Percentiles rank a stretch among this genome's conserved stretches.
These are phyloP conservation scores for Venustoraphidia nigricollis DNA, from an alignment of 2,888 invertebrate genomes.

Conservation along the genomic window DNA sequence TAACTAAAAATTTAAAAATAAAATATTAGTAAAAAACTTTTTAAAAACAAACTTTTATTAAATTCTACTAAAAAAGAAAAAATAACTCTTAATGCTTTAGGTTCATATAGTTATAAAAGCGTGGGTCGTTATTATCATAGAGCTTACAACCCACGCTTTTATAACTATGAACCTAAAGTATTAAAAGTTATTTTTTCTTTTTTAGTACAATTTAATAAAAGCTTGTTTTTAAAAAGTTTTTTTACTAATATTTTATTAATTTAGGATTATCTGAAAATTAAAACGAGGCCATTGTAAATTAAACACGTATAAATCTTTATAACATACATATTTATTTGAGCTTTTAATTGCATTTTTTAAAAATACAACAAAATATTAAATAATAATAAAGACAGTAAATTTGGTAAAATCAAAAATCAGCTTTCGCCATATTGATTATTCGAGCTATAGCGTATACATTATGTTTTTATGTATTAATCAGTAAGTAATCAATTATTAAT, in stretches of 20 bases:
- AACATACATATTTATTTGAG: slow-evolving; percentile 78
- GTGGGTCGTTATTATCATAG: no score
- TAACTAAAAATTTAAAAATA: no score
- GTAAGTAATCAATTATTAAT: slow-evolving; percentile 31
- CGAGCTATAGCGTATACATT: slow-evolving; percentile 60
- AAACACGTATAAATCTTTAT: slow-evolving; percentile 42
- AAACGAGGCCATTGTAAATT: slow-evolving; percentile 23
- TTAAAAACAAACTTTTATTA: no score
- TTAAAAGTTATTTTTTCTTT: no score
- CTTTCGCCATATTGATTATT: slow-evolving; percentile 42
- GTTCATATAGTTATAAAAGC: no score
- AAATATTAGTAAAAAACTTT: no score
- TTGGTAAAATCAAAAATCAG: slow-evolving; percentile 63
- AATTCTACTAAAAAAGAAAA: no score
- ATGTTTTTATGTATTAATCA: slow-evolving; percentile 49
- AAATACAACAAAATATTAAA: slow-evolving; percentile 76
- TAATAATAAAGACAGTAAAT: slow-evolving; percentile 46
- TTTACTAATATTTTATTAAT: background rate
- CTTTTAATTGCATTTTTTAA: slow-evolving; percentile 64
- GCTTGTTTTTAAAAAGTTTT: no score
- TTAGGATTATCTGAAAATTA: slow-evolving; percentile 1
- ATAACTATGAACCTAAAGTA: no score
- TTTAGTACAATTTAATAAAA: no score
- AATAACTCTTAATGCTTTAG: no score
- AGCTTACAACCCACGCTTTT: no score